These are phyloP conservation scores for Arenaria interpres DNA, from an alignment of 2,113 vertebrate species.

Conservation along the genomic window DNA sequence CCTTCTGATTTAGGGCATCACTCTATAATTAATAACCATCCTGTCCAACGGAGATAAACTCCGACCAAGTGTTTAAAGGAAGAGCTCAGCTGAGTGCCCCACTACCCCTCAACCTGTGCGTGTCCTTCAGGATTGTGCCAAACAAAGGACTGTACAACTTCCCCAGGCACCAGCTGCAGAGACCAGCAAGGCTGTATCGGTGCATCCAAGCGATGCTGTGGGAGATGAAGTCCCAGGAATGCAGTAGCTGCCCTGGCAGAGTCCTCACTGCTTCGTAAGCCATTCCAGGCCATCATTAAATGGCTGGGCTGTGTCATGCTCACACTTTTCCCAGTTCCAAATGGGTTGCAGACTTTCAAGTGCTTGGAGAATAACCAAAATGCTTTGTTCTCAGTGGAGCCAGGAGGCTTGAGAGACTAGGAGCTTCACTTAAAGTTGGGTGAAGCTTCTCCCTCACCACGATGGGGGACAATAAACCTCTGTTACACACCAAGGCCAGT, in stretches of 20 bases:
- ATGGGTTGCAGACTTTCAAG: background rate
- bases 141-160: fast-evolving
- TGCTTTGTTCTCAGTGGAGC: background rate
- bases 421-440: background rate
- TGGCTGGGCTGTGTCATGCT: background rate
- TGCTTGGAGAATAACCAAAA: background rate
- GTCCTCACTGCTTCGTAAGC: background rate
- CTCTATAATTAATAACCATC: background rate
- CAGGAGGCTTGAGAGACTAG: background rate
- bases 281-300: background rate
- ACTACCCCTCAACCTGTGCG: background rate
- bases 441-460: background rate
- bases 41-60: background rate
- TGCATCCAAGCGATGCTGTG: background rate
- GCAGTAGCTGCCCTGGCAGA: background rate
- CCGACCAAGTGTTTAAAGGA: background rate
- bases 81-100: background rate
- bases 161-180: background rate
- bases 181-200: background rate
- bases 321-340: background rate
- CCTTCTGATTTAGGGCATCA: background rate
- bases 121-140: background rate
- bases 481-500: background rate
- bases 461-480: background rate
- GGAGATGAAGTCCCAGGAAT: background rate